Conservation (phyloP, 1,140 invertebrate species). For the Cydia splendana region DNA sequence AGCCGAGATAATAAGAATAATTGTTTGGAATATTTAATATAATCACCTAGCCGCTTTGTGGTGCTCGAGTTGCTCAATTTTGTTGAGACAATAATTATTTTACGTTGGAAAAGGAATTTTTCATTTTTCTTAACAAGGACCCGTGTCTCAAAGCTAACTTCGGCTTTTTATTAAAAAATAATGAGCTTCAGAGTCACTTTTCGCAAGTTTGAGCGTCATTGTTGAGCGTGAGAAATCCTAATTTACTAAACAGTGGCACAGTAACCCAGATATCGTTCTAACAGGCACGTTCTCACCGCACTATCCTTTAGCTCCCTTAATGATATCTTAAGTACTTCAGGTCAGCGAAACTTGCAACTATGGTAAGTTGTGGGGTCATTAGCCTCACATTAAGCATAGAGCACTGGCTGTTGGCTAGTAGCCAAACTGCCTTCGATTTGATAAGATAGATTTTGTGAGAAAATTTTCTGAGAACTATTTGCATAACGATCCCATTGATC, state of each 20-base stretch:
- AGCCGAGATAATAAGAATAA: constrained; percentile 24
- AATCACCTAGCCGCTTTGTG: constrained; percentile 7
- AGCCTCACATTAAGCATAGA: constrained; percentile 59
- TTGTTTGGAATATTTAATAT: constrained; percentile 21
- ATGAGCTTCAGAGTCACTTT: neutral
- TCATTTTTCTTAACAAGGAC: neutral
- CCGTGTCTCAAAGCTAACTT: neutral
- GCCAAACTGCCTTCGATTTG: constrained; percentile 63
- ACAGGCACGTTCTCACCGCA: constrained; percentile 2
- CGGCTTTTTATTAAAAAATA: neutral
- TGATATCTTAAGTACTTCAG: constrained; percentile 22
- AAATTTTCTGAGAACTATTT: neutral
- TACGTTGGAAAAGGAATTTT: neutral
- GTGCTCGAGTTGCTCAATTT: neutral
- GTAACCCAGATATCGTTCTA: constrained; percentile 27
- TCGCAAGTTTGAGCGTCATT: neutral
- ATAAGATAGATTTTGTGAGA: constrained; percentile 36
- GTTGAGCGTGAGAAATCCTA: constrained; percentile 11
- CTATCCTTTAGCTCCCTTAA: constrained; percentile 20
- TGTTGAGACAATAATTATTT: neutral
- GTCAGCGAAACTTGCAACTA: constrained; percentile 34
- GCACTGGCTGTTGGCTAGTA: constrained; percentile 57
- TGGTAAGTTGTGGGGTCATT: constrained; percentile 67
- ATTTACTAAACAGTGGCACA: neutral
- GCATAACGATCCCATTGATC: neutral